These are phyloP conservation scores for Galerucella calmariensis DNA, from an alignment of 2,888 invertebrate genomes.

Conservation along the genomic window DNA sequence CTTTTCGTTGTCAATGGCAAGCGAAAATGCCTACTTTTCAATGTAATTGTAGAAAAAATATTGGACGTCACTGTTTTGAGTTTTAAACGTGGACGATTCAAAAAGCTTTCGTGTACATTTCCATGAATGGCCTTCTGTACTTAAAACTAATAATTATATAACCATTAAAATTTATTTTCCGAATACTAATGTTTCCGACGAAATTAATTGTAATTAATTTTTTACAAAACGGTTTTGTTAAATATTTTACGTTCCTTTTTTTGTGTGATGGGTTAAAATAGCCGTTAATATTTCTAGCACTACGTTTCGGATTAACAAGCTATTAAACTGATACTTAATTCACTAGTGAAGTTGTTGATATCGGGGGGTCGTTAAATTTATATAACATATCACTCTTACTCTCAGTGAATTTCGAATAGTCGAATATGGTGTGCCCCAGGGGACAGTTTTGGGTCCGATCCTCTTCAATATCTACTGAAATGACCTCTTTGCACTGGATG, in stretches of 20 bases:
- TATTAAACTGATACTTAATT: not conserved
- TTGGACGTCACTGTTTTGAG: slow-evolving; percentile 1
- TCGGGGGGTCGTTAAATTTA: too few relatives aligned
- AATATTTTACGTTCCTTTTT: not conserved
- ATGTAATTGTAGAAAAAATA: too few relatives aligned
- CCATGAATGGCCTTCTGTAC: slow-evolving; percentile 25
- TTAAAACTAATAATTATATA: slow-evolving; percentile 45
- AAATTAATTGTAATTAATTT: slow-evolving; percentile 44
- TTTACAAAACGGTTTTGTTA: slow-evolving; percentile 32
- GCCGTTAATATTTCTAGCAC: not conserved
- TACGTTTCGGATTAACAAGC: not conserved
- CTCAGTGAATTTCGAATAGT: too few relatives aligned
- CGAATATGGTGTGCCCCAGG: too few relatives aligned
- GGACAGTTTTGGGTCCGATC: too few relatives aligned
- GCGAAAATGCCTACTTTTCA: too few relatives aligned
- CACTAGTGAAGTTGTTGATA: not conserved
- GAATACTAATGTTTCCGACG: slow-evolving; percentile 38
- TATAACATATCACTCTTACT: too few relatives aligned
- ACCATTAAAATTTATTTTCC: slow-evolving; percentile 47
- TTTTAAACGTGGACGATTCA: not conserved
- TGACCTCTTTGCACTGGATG: too few relatives aligned
- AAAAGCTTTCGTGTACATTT: slow-evolving; percentile 15
- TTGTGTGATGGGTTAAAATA: not conserved
- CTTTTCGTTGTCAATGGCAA: too few relatives aligned
- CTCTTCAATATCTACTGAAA: too few relatives aligned